These are phyloP conservation scores for Diadophis punctatus DNA, from an alignment of 2,113 vertebrate species.

Conservation along the genomic window DNA sequence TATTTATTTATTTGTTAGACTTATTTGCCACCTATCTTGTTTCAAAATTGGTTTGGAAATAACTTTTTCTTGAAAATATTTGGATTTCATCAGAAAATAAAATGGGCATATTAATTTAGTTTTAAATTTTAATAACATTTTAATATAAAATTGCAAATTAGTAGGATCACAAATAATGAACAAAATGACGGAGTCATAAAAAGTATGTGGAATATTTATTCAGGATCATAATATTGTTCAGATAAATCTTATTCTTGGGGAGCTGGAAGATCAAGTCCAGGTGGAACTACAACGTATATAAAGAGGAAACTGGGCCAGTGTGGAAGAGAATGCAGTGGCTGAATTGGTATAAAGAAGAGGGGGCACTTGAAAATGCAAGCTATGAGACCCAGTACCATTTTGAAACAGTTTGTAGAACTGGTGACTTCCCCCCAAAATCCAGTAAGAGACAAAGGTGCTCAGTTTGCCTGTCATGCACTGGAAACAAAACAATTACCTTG, in stretches of 20 bases:
- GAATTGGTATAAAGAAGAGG: not conserved
- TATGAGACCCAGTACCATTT: not conserved
- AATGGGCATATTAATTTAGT: not conserved
- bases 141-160: not conserved
- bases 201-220: not conserved
- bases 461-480: not conserved
- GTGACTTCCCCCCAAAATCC: not conserved
- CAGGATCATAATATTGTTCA: not conserved
- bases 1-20: no score
- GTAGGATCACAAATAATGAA: not conserved
- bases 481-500: not conserved
- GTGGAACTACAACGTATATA: not conserved
- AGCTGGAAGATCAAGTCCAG: not conserved
- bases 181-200: not conserved
- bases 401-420: not conserved
- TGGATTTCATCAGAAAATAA: not conserved
- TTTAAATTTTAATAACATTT: not conserved
- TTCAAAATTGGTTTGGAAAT: not conserved
- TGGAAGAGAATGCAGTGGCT: not conserved
- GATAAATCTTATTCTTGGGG: not conserved
- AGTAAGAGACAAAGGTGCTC: not conserved
- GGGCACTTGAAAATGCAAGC: not conserved
- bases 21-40: no score
- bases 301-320: not conserved
- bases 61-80: not conserved